These are phyloP conservation scores for Hylaeus anthracinus DNA, from an alignment of 1,140 invertebrate genomes.

Conservation along the genomic window DNA sequence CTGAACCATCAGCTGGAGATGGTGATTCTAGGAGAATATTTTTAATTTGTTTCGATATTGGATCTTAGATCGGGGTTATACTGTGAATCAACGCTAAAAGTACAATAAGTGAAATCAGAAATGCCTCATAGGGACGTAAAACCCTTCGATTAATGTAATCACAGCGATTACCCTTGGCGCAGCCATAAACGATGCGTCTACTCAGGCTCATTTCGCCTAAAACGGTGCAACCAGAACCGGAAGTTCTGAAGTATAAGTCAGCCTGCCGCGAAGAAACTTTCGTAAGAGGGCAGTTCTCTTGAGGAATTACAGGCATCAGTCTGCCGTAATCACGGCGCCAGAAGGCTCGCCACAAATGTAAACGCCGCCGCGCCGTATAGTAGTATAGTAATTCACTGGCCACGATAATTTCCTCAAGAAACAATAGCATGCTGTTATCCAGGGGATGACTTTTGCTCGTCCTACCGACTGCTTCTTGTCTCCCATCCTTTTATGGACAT, in stretches of 20 bases:
- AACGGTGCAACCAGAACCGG: constrained; percentile 4
- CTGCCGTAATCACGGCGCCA: constrained; percentile 63
- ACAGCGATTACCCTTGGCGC: constrained; percentile 7
- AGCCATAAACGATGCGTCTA: not conserved
- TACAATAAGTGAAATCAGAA: too few relatives aligned
- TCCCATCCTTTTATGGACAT: too few relatives aligned
- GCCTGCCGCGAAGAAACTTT: constrained; percentile 56
- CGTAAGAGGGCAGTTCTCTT: constrained; percentile 63
- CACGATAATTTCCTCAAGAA: constrained; percentile 35
- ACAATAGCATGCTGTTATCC: constrained; percentile 49
- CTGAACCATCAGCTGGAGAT: not conserved
- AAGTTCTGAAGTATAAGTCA: constrained; percentile 56
- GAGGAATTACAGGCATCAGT: constrained; percentile 65
- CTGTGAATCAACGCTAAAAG: too few relatives aligned
- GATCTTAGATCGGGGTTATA: too few relatives aligned
- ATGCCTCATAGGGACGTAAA: not conserved
- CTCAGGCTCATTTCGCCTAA: not conserved
- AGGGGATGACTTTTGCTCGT: constrained; percentile 1
- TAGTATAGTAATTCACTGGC: constrained; percentile 50
- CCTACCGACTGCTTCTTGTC: not conserved
- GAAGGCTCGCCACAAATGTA: constrained; percentile 55
- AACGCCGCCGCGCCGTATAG: constrained; percentile 24
- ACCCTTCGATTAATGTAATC: constrained; percentile 20
- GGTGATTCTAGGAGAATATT: not conserved
- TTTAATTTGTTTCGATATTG: too few relatives aligned